Base-by-base conservation (phyloP, 2,888 invertebrate genomes). In the Matsumyia berberina region DNA sequence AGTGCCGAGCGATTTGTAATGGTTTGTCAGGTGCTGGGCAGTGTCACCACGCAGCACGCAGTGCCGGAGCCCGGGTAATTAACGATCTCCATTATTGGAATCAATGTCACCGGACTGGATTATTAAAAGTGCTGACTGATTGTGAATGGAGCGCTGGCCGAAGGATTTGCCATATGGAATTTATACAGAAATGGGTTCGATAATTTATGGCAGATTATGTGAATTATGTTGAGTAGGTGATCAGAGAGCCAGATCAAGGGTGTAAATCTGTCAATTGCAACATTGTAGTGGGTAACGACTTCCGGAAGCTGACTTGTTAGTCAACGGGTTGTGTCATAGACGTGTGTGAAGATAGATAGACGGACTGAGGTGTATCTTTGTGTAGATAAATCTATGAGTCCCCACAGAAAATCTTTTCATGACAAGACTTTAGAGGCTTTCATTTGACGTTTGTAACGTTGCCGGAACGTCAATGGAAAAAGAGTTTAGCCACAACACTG, bases 41-140 rank as follows among this genome's bases (percentile, higher is more conserved):
- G 46, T 58, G 44, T 72, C 72, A 77, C 77, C 77, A 72, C 77
- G 46, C 60, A 74, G 19, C 24, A 74, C 44, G 60, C 33, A 69
- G 64, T 33, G 19, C 11, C 24, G 62, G 64, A 19, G 19, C 15
- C 33, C 24, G 12, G 46, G 24, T 35, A 79, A 82, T 72, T 66
- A 78, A 83, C 55, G 78, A 78, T 46, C 67, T 55, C 67, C 55
- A 69, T 70, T 73, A 70, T 42, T 67, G 35, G 57, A 67, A 82
- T 60, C 62, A 82, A 72, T 64, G 53, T 77, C 77, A 72, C 72
- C 33, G 12, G 29, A 66, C 53, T 67, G 55, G 49, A 73, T 29
- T 46, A 42, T 69, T 42, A 67, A 55, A 70, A 60, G 33, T 24
- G 42, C 57, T 53, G 66, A 77, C 72, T 77, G 58, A 77, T 66